Base-by-base conservation (phyloP, 2,113 vertebrate genomes). In the Spilogale gracilis region DNA sequence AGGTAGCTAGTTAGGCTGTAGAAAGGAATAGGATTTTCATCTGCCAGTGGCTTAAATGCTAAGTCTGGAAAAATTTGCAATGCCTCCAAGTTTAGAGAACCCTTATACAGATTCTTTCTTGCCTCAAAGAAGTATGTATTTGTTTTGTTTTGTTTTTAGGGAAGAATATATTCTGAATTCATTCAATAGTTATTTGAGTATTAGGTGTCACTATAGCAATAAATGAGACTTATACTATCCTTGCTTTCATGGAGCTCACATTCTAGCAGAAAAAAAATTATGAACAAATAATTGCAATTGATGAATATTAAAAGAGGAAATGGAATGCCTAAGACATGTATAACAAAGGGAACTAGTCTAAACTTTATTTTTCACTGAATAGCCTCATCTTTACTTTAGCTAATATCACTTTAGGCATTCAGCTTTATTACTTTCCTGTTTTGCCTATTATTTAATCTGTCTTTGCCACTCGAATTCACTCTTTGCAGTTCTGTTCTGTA, bases 141-240 rank as follows among this genome's bases (percentile, higher is more conserved):
- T 18, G 1, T 9, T 18, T 32, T 32, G 6, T 17, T 32, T 30
- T 17, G 1, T 18, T 95, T 95, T 63, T 69, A 83, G 84, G 56
- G 17, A 90, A 93, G 32, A 71, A 1, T 94, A 4, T 83, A 45
- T 90, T 93, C 30, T 94, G 14, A n/a, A 50, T 69, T 84, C 30
- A 88, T 54, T 89, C 56, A 96, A 43, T 23, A 86, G 43, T 82
- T 95, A 69, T 69, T 89, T 92, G 50, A 83, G 48, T 95, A 67
- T 21, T 87, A 0, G 63, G 32, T 95, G 38, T 65, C 32, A 38
- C 8, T 94, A 61, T 50, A 86, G 20, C 5, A 60, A 1, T 79
- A 90, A 74, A 50, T 50, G 65, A 95, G 32, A 90, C 21, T 87
- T 87, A 45, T 0, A 69, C 45, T 84, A 17, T 52, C 2, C 17